Conservation (phyloP, 2,888 invertebrate genomes). For the Drosophila seclusa region DNA sequence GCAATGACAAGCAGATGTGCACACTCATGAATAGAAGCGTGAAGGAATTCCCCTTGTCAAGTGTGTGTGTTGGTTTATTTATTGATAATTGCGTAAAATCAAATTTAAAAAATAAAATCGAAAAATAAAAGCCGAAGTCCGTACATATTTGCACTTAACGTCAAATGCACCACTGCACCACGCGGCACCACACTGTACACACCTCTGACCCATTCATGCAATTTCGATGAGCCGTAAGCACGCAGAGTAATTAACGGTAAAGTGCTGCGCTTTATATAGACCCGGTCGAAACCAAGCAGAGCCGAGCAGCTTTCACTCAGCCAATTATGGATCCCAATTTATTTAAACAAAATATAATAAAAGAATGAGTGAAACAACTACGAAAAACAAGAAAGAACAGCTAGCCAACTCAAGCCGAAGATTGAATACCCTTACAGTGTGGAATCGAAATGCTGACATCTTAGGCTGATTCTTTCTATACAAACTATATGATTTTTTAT, state of each 20-base stretch:
- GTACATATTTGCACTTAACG: slow-evolving; percentile 69
- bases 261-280: slow-evolving; percentile 66
- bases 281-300: slow-evolving; percentile 16
- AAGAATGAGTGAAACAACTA: slow-evolving; percentile 32
- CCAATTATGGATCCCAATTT: slow-evolving; percentile 79
- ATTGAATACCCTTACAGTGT: background rate
- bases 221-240: slow-evolving; percentile 78
- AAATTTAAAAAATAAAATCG: slow-evolving; percentile 42
- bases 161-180: slow-evolving; percentile 24
- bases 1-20: slow-evolving; percentile 39
- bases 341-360: slow-evolving; percentile 45
- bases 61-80: slow-evolving; percentile 54
- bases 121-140: slow-evolving; percentile 25
- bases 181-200: slow-evolving; percentile 8
- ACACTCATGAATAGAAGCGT: slow-evolving; percentile 33
- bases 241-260: slow-evolving; percentile 77
- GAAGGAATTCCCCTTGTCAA: slow-evolving; percentile 18
- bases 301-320: slow-evolving; percentile 59
- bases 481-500: background rate
- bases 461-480: background rate
- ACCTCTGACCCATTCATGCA: slow-evolving; percentile 65
- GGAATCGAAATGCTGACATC: background rate
- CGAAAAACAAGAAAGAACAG: slow-evolving; percentile 4
- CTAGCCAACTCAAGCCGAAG: background rate
- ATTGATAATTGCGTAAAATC: slow-evolving; percentile 66